Base-by-base conservation (phyloP, 2,888 invertebrate genomes). In the Alsophila aescularia region DNA sequence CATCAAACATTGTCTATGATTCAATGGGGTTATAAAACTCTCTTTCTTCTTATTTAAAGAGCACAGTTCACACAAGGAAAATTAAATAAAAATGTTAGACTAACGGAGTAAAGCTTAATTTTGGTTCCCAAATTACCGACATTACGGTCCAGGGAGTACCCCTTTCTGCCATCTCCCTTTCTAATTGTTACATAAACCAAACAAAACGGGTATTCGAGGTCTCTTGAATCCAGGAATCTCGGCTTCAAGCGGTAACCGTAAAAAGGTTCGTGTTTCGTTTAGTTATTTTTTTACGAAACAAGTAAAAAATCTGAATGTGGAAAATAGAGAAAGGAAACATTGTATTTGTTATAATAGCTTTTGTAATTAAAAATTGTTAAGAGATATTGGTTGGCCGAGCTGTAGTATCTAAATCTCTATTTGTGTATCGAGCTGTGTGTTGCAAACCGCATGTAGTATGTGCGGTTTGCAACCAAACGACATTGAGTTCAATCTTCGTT, bases 101-200 rank as follows among this genome's bases (percentile, higher is more conserved):
- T 65, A 64, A 66, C 67, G 60, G 56, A 69, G 64, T 60, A 62
- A 64, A 73, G 76, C 73, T 77, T 79, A 72, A 83, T 87, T 85
- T 79, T 72, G 78, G 77, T 73, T 75, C 63, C 69, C 68, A 73
- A 82, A 81, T 79, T 72, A 73, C 71, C 69, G 66, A 71, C 76
- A 80, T 83, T 81, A 79, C 69, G 66, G 67, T 62, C 69, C 69
- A 69, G 72, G 66, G 72, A 73, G 77, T 71, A 79, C 77, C 78
- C 77, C 76, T 77, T 79, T 78, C 75, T 77, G 76, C 67, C 73
- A 76, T 79, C 78, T 69, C 73, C 73, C 72, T 77, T 75, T 73
- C 75, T 85, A 85, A 87, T 87, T 86, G 85, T 83, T 79, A 80
- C 79, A 83, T 85, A 83, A 86, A 84, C 79, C 80, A 79, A 84